Evolutionary conservation across 1,140 invertebrate species (phyloP).

Genomic region (Saccostrea glomerata): DNA sequence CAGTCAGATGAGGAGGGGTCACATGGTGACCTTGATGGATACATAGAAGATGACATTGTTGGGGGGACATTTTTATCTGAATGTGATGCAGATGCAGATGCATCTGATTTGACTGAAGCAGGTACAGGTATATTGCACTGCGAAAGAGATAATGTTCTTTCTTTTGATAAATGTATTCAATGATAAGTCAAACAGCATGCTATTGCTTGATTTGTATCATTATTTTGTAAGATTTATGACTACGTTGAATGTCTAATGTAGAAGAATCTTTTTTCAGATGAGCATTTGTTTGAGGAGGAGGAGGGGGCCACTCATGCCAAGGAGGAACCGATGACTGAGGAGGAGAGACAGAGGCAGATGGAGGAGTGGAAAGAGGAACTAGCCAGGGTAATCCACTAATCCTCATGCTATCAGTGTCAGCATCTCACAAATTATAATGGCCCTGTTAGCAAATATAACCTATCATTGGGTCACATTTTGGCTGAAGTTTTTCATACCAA

Average conservation of each 20-base stretch:
- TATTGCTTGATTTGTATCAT: not conserved
- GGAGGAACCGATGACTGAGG: conserved; percentile 37
- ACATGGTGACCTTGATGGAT: conserved; percentile 57
- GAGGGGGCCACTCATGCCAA: not conserved
- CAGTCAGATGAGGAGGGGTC: conserved; percentile 67
- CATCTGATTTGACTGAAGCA: conserved; percentile 54
- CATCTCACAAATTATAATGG: too few species aligned
- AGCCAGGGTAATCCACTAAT: conserved; percentile 70
- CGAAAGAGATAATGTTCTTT: too few species aligned
- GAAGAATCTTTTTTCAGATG: conserved; percentile 55
- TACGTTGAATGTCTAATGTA: not conserved
- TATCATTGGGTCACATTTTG: too few species aligned
- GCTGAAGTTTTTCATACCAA: too few species aligned
- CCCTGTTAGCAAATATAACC: too few species aligned
- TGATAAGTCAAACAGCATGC: not conserved
- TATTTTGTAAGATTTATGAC: not conserved
- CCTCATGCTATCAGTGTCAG: not conserved
- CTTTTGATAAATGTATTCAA: not conserved
- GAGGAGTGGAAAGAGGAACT: conserved; percentile 85
- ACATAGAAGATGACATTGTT: conserved; percentile 62
- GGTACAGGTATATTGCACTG: conserved; percentile 11
- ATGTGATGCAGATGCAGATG: conserved; percentile 53
- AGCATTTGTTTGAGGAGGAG: conserved; percentile 59
- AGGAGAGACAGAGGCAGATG: conserved; percentile 70
- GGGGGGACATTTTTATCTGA: conserved; percentile 52